Conservation (phyloP, 2,113 vertebrate genomes). For the Cepphus grylle region DNA sequence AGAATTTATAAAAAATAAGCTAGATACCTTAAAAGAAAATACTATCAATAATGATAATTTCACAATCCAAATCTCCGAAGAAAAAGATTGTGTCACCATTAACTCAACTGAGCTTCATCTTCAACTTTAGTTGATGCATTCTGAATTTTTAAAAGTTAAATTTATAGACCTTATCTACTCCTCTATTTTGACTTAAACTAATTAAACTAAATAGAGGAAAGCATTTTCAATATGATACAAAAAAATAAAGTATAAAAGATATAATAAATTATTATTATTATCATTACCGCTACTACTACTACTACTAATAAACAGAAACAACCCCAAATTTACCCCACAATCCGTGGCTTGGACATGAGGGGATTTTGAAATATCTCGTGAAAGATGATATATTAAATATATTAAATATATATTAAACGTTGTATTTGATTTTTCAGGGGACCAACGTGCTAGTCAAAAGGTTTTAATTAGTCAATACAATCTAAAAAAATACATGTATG, state of each 20-base stretch:
- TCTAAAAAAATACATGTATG: neutral
- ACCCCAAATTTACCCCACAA: neutral
- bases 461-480: neutral
- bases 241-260: neutral
- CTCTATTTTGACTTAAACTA: neutral
- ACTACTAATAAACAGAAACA: neutral
- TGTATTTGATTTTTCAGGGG: neutral
- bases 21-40: neutral
- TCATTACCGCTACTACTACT: too few species aligned
- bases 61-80: neutral
- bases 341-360: fast-evolving
- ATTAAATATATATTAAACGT: neutral
- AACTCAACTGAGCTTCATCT: neutral
- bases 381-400: neutral
- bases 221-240: neutral
- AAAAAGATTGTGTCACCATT: neutral
- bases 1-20: neutral
- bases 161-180: neutral
- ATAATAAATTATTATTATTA: neutral
- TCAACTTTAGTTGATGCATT: neutral
- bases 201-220: neutral
- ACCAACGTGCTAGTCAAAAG: neutral
- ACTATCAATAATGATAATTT: neutral
- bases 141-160: neutral
- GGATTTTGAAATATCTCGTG: neutral